Evolutionary conservation across 1,140 invertebrate genomes (phyloP), one percentile per base, ranked within the genome.

Genomic region (Amphibalanus amphitrite): DNA sequence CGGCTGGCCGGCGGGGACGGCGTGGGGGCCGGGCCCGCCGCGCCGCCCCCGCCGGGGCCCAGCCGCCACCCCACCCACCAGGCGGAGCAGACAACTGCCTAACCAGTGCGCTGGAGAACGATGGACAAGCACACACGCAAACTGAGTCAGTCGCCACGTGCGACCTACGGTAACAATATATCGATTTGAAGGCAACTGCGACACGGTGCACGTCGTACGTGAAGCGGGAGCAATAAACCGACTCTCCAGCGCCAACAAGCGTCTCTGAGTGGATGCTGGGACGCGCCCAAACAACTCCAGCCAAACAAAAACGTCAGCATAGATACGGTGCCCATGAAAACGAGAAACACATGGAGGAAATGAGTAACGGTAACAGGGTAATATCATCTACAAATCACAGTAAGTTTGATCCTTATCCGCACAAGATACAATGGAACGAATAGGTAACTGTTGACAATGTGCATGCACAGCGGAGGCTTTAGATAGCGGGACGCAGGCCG

Each of bases 371-470:
- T 59, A 59, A 59, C 47, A 59, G 47, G 10, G 47, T 59, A 59
- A 59, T 59, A 59, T 59, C 47, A 59, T 59, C 47, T 59, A 59
- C 47, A 59, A 59, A 59, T 59, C 47, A 59, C 47, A 59, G 47
- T 59, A 59, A 59, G 47, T 59, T 59, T 59, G 47, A 59, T 59
- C 47, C 47, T 59, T 59, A 59, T 59, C 47, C 10, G 13, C 47
- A 59, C 47, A 20, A 59, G 47, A 59, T 59, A 59, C 47, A 59
- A 59, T 59, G 47, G 47, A 59, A 59, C 47, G 23, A 59, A 59
- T 59, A 59, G 47, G 20, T 59, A 59, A 59, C 23, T 59, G 47
- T 59, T 20, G 47, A 59, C 47, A 59, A 59, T 59, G 47, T 59
- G 47, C 47, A 59, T 59, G 17, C 17, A 59, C 47, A 59, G 47